Evolutionary conservation across 1,140 invertebrate species (phyloP).

Genomic region (Brachionus plicatilis): DNA sequence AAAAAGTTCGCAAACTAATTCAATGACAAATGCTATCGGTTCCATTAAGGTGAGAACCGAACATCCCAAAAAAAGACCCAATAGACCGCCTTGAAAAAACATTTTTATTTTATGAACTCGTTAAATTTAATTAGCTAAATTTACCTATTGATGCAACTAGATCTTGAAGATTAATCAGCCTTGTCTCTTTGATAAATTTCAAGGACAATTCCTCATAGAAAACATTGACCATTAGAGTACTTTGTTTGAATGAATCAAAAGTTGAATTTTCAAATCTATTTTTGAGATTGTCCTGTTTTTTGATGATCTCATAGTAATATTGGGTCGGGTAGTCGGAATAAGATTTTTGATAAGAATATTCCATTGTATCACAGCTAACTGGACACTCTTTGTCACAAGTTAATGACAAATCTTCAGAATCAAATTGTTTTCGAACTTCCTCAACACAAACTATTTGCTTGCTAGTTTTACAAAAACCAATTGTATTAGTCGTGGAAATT

Average conservation of each 20-base stretch:
- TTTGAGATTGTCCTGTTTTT: not conserved
- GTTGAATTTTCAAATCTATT: not conserved
- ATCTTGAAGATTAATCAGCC: not conserved
- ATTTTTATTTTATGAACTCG: not conserved
- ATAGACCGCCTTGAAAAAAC: slow-evolving; percentile 4
- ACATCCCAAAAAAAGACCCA: not conserved
- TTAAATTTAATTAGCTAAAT: not conserved
- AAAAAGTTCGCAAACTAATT: not conserved
- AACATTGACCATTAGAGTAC: not conserved
- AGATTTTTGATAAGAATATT: not conserved
- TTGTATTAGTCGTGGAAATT: too few species aligned
- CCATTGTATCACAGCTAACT: not conserved
- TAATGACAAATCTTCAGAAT: not conserved
- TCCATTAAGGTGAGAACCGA: not conserved
- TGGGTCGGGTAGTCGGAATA: not conserved
- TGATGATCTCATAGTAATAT: not conserved
- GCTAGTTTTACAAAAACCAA: not conserved
- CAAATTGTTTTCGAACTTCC: not conserved
- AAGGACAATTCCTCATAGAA: not conserved
- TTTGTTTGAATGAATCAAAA: not conserved
- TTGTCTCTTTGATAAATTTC: not conserved
- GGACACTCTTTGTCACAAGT: not conserved
- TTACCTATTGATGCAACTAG: not conserved
- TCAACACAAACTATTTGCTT: not conserved
- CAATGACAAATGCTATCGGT: not conserved